A percentile compares a stretch with the other conserved stretches of the same genome.
Conservation (phyloP, 2,888 invertebrate genomes). For the Nephrotoma guestfalica region DNA sequence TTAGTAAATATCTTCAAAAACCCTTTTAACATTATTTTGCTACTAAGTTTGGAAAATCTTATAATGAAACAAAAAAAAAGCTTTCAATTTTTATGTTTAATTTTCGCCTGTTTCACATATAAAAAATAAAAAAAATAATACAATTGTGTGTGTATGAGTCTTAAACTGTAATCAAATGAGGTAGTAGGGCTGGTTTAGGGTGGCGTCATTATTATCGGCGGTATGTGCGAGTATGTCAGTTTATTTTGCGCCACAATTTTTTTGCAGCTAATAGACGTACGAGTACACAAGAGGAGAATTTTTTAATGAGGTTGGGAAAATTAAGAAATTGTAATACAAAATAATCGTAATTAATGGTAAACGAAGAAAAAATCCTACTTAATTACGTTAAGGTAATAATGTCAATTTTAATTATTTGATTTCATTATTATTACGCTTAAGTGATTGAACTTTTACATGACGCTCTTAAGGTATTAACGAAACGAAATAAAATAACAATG, state of each 20-base stretch:
- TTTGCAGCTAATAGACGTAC: not conserved
- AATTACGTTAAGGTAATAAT: not conserved
- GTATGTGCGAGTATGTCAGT: not conserved
- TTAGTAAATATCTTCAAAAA: not conserved
- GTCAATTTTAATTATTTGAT: not conserved
- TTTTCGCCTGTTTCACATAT: not conserved
- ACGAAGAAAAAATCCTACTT: not conserved
- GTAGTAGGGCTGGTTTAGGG: not conserved
- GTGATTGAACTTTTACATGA: not conserved
- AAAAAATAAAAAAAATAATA: not conserved
- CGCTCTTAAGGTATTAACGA: not conserved
- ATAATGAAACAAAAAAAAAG: not conserved
- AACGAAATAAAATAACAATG: not conserved
- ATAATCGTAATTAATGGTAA: not conserved
- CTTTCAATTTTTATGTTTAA: not conserved
- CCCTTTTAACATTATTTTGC: not conserved
- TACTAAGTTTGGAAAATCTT: not conserved
- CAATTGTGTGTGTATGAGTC: not conserved
- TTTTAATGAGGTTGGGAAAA: not conserved
- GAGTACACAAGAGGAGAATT: not conserved
- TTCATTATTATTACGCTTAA: not conserved
- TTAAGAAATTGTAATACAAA: not conserved
- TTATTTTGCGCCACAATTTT: not conserved
- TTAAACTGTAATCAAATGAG: not conserved
- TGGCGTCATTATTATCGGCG: not conserved